Percentiles rank a stretch among this genome's conserved stretches.
Evolutionary conservation across 2,113 vertebrate genomes (phyloP).

Genomic region (Pomatorhinus ruficollis): DNA sequence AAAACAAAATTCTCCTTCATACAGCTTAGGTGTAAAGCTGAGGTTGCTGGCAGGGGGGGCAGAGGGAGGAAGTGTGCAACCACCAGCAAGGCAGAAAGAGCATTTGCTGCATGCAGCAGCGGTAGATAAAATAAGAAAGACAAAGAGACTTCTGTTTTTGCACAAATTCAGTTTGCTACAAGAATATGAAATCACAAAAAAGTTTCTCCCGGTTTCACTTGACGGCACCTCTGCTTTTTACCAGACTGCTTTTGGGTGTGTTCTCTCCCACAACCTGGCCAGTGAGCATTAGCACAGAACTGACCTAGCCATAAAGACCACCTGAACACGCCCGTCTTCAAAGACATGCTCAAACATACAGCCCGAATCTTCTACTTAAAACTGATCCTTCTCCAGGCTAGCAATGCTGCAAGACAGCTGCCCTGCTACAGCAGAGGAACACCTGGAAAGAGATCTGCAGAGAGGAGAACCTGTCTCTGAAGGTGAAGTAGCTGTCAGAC

Average conservation of each 20-base stretch:
- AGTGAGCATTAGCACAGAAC: background rate
- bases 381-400: background rate
- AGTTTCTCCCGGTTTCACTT: background rate
- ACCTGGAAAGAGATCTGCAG: background rate
- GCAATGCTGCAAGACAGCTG: background rate
- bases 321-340: background rate
- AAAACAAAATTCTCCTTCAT: background rate
- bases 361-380: background rate
- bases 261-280: background rate
- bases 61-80: constrained; percentile 24
- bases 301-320: background rate
- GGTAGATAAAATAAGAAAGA: background rate
- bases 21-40: background rate
- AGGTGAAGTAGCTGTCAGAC: background rate
- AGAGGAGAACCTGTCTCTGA: background rate
- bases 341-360: background rate
- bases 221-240: background rate
- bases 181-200: background rate
- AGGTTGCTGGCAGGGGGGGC: background rate
- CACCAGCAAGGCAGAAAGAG: background rate
- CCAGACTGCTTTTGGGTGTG: background rate
- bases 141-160: background rate
- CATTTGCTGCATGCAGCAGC: background rate
- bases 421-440: background rate
- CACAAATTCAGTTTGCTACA: background rate